Conservation (phyloP, 2,888 invertebrate genomes). For the Mactromeris polynyma region DNA sequence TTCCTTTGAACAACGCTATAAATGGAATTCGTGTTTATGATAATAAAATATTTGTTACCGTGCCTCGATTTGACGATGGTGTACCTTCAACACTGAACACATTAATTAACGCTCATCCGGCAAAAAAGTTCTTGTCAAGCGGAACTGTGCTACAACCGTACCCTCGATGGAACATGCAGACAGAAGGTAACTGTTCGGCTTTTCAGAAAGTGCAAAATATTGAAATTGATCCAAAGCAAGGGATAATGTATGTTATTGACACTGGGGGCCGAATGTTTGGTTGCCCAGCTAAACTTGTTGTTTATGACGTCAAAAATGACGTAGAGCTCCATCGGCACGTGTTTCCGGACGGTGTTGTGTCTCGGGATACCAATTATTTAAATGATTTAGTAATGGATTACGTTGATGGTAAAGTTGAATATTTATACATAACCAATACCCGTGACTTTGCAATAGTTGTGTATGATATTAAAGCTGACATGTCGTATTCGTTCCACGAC, state of each 20-base stretch:
- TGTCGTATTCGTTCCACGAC: slow-evolving; percentile 73
- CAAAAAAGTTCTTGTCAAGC: slow-evolving; percentile 57
- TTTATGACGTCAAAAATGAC: slow-evolving; percentile 75
- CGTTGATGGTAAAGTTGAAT: slow-evolving; percentile 73
- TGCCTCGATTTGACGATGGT: slow-evolving; percentile 77
- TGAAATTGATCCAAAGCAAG: slow-evolving; percentile 80
- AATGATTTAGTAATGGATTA: slow-evolving; percentile 81
- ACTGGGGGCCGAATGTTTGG: slow-evolving; percentile 67
- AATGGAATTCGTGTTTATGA: slow-evolving; percentile 77
- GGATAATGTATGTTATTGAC: slow-evolving; percentile 81
- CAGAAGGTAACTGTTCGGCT: slow-evolving; percentile 77
- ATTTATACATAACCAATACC: slow-evolving; percentile 79
- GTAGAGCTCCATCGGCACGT: slow-evolving; percentile 69
- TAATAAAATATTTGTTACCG: slow-evolving; percentile 76
- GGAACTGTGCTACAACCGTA: slow-evolving; percentile 74
- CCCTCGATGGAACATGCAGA: slow-evolving; percentile 78
- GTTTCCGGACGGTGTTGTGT: slow-evolving; percentile 75
- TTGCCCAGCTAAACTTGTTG: slow-evolving; percentile 80
- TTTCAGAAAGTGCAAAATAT: slow-evolving; percentile 82
- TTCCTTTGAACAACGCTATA: slow-evolving; percentile 73
- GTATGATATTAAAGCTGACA: slow-evolving; percentile 71
- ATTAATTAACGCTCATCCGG: slow-evolving; percentile 59
- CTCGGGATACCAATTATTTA: slow-evolving; percentile 72
- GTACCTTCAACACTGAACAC: slow-evolving; percentile 79
- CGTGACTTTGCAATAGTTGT: slow-evolving; percentile 74